Base-by-base conservation (phyloP, 2,113 vertebrate genomes). In the Eptatretus burgeri region DNA sequence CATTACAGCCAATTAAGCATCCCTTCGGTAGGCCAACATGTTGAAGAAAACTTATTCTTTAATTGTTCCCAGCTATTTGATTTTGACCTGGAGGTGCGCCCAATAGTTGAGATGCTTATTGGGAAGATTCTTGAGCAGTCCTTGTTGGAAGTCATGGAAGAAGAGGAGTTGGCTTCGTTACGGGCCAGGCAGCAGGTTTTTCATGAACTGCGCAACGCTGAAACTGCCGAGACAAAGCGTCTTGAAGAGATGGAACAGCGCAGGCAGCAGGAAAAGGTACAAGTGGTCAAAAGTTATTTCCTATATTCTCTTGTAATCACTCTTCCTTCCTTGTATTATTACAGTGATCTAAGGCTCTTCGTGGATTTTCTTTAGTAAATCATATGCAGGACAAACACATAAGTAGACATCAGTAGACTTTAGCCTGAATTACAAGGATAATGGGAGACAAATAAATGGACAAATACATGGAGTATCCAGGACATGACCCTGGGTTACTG, bases 91-190 rank as follows among this genome's bases (percentile, higher is more conserved):
- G 87, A 94, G 78, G 86, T 95, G 62, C 78, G 77, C 67, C 82
- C 84, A 0, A 65, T 94, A 52, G 67, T 98, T 71, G 80, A 94
- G 74, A 80, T 93, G 13, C 68, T 98, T 74, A 70, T 91, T 69
- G 89, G 86, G 1, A 98, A 93, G 71, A 83, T 76, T 0, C 73
- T 94, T 12, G 89, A 95, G 67, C 86, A 91, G 73, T 73, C 87
- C 13, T 75, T 93, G 65, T 71, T 84, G 71, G 91, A 98, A 70
- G 84, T 93, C 51, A 80, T 81, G 81, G 87, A 93, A 67, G 89
- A 98, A 69, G 87, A 94, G 62, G 91, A 98, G 73, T 68, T 98
- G 71, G 78, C 79, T 50, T 71, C 65, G 27, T 73, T 95, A 63
- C 69, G 63, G 67, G 73, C 75, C 17, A 78, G 70, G 62, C 84